Base-by-base conservation (phyloP, 2,113 vertebrate genomes). In the Taxidea taxus region DNA sequence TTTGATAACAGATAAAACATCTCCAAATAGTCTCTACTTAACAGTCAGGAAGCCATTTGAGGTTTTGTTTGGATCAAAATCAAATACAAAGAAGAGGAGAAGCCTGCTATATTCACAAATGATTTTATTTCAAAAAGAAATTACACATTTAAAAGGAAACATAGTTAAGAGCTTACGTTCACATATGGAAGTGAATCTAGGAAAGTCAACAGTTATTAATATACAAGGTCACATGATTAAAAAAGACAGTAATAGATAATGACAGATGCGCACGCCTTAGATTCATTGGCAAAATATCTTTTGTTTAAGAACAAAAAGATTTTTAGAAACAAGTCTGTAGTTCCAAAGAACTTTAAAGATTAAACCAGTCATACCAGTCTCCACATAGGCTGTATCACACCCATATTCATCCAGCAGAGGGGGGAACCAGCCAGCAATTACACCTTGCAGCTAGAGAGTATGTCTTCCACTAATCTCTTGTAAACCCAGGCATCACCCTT, bases 401-500 rank as follows among this genome's bases (percentile, higher is more conserved):
- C 8, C 29, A 58, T 10, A 80, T 58, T 87, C 60, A n/a, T 14
- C 21, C 29, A 4, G 91, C 66, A 77, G 75, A 58, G 77, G 80
- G 64, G 1, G 2, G 47, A 94, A 20, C 51, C 64, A 66, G 6
- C 81, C 62, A 68, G 39, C 92, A 58, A 14, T 98, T 98, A 99
- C 66, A 99, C 97, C 6, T 98, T 98, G 98, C 98, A 99, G 97
- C 99, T 98, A 51, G 99, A 99, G 18, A 99, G 98, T 94, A 99
- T 99, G 96, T 99, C 99, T 98, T 99, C 99, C 94, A 99, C 98
- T 96, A 99, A 99, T 91, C 99, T 99, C 97, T 99, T 99, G 98
- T 99, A 99, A 91, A 99, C 99, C 99, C 99, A 99, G 58, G 99
- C 99, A 21, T 99, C 99, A 14, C 99, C 99, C 97, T 99, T 99